Evolutionary conservation across 2,797 vertebrate genomes (phyloP).

Genomic region (Eulemur rubriventer): DNA sequence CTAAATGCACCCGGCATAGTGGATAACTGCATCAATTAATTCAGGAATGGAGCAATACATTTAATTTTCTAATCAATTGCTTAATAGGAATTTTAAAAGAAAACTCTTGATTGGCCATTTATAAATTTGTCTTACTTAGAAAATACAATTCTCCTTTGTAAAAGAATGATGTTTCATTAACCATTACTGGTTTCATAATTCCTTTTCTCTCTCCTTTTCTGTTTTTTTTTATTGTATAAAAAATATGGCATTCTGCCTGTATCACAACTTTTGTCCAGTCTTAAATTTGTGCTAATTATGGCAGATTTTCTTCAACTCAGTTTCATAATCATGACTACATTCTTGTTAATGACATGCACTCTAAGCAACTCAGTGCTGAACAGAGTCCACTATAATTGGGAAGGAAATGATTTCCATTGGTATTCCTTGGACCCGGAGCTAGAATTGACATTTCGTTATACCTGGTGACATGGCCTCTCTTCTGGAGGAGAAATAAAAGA

Average conservation of each 20-base stretch:
- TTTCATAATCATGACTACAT: slow-evolving; percentile 60
- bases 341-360: slow-evolving; percentile 43
- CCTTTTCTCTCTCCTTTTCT: not conserved
- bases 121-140: not conserved
- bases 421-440: slow-evolving; percentile 64
- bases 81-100: not conserved
- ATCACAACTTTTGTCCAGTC: slow-evolving; percentile 30
- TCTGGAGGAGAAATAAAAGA: slow-evolving; percentile 71
- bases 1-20: not conserved
- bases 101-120: not conserved
- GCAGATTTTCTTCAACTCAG: slow-evolving; percentile 28
- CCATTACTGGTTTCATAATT: not conserved
- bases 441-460: slow-evolving; percentile 65
- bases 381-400: slow-evolving; percentile 64
- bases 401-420: slow-evolving; percentile 63
- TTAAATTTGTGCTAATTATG: slow-evolving; percentile 72
- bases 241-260: not conserved
- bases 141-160: not conserved
- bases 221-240: not conserved
- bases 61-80: not conserved
- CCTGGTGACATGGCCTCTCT: slow-evolving; percentile 53
- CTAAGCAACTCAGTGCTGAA: slow-evolving; percentile 26
- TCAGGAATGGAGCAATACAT: not conserved
- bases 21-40: not conserved
- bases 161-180: slow-evolving; percentile 15